Conservation (phyloP, 2,888 invertebrate genomes). For the Proisotoma minuta region DNA sequence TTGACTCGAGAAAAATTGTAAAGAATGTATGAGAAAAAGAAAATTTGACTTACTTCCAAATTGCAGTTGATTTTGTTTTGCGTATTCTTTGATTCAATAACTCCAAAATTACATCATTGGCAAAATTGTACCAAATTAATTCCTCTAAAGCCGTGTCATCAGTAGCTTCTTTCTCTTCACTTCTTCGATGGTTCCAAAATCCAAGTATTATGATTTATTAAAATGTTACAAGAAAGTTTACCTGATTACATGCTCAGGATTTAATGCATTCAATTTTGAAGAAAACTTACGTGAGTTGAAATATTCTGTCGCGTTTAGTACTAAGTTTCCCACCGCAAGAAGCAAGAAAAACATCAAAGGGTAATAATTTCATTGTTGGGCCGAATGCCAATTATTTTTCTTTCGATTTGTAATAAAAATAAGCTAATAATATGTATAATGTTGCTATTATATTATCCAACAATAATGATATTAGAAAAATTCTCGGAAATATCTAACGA, state of each 20-base stretch:
- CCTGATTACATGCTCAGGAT: neutral
- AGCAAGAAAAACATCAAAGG: constrained; percentile 4
- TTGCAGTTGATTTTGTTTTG: constrained; percentile 48
- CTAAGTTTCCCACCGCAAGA: neutral
- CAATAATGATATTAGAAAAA: no score
- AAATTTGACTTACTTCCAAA: constrained; percentile 41
- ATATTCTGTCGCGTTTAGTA: constrained; percentile 54
- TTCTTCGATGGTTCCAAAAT: constrained; percentile 14
- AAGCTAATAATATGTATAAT: no score
- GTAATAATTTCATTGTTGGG: no score
- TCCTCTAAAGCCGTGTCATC: constrained; percentile 47
- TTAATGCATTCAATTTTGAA: neutral
- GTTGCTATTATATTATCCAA: neutral
- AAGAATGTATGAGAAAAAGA: neutral
- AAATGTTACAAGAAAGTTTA: neutral
- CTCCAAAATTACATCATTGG: constrained; percentile 49
- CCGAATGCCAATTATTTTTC: no score
- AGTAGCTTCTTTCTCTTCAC: constrained; percentile 20
- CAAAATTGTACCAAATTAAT: constrained; percentile 49
- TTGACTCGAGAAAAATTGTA: no score
- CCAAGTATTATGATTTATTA: neutral
- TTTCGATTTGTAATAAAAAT: no score
- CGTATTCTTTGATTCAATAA: constrained; percentile 49
- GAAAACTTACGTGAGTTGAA: constrained; percentile 53
- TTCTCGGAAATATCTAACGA: no score